These are phyloP conservation scores for Epinephelus malabaricus DNA, from an alignment of 2,797 vertebrate species.

Conservation along the genomic window DNA sequence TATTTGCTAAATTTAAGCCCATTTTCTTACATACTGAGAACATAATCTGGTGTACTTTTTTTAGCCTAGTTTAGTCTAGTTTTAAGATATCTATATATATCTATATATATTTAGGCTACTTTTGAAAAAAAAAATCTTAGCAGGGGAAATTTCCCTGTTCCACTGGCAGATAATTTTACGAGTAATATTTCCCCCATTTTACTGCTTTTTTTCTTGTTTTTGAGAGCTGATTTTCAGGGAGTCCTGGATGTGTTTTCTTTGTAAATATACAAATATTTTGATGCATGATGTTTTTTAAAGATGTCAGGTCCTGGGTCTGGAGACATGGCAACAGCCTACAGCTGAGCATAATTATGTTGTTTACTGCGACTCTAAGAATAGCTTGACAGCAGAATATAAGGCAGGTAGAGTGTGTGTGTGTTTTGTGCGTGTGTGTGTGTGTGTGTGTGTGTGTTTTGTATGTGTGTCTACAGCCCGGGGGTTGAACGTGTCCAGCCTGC, in stretches of 20 bases:
- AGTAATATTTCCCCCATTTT: too few species aligned
- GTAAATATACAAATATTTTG: neutral
- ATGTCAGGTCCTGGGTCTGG: conserved; percentile 4
- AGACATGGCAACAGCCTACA: conserved; percentile 15
- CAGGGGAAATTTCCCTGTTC: too few species aligned
- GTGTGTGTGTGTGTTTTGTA: conserved; percentile 13
- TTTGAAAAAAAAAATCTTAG: too few species aligned
- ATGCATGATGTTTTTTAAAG: neutral
- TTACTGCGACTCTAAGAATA: conserved; percentile 40
- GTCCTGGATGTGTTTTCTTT: neutral
- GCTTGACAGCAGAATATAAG: conserved; percentile 15
- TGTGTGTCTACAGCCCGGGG: conserved; percentile 33
- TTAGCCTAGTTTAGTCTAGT: too few species aligned
- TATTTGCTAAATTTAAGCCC: too few species aligned
- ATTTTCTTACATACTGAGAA: too few species aligned
- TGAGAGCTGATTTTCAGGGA: neutral
- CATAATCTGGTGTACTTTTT: too few species aligned
- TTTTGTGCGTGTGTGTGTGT: conserved; percentile 1
- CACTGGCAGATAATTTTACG: too few species aligned
- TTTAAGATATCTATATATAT: too few species aligned
- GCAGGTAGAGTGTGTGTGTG: neutral
- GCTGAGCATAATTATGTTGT: conserved; percentile 34
- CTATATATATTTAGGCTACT: too few species aligned
- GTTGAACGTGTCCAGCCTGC: conserved; percentile 41
- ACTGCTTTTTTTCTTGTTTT: too few species aligned